phyloP scores from a whole-genome alignment of 2,113 vertebrate genomes.

The Aphelocoma coerulescens region DNA sequence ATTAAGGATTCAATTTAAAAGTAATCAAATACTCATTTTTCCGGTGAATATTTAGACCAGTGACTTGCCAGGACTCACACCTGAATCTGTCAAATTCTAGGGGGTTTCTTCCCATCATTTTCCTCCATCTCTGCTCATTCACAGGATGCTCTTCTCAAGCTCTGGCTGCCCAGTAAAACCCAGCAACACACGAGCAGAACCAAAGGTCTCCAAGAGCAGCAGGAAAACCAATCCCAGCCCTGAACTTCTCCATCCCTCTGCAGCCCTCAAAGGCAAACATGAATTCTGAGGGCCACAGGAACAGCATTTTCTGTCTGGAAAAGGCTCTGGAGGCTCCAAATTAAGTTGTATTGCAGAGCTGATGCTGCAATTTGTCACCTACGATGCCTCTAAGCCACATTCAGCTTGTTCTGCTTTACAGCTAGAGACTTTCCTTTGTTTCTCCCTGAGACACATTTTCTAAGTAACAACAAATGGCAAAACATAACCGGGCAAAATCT shows the following conservation, averaged over 20 bases:
- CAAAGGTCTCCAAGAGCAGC: neutral
- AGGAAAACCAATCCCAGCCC: neutral
- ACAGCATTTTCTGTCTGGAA: neutral
- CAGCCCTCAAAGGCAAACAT: rapidly evolving
- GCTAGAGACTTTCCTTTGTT: neutral
- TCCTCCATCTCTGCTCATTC: neutral
- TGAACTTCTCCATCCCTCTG: neutral
- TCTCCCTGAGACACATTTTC: neutral
- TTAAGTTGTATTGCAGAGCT: rapidly evolving
- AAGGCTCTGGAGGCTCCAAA: neutral
- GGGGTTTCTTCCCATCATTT: neutral
- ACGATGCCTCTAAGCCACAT: neutral
- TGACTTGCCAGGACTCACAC: neutral
- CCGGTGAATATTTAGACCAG: neutral
- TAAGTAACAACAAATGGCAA: rapidly evolving
- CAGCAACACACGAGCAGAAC: neutral
- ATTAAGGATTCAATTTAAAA: slow-evolving; percentile 3
- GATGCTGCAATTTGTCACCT: neutral
- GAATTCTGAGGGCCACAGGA: neutral
- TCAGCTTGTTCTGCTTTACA: neutral
- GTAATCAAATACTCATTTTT: neutral
- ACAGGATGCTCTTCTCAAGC: neutral
- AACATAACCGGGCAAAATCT: rapidly evolving
- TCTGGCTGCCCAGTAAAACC: neutral
- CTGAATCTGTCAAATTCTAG: neutral